These are phyloP conservation scores for Drosophila tanythrix DNA, from an alignment of 2,888 invertebrate species.

Conservation along the genomic window DNA sequence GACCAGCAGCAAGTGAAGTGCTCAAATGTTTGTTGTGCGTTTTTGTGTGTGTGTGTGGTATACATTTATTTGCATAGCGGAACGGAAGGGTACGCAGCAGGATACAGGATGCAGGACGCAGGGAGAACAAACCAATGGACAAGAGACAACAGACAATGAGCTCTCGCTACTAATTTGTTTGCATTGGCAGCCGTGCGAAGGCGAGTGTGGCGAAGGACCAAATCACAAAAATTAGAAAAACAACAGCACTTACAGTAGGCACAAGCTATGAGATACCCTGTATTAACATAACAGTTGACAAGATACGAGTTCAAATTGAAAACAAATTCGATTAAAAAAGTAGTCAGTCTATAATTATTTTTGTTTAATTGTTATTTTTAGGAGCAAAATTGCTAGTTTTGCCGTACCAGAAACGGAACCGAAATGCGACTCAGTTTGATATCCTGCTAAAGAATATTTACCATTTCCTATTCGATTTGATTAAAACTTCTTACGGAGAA, in stretches of 20 bases:
- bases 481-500: background rate
- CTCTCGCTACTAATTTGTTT: slow-evolving; percentile 75
- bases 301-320: background rate
- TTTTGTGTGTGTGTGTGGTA: slow-evolving; percentile 40
- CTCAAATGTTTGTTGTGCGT: slow-evolving; percentile 59
- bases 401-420: no score
- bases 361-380: background rate
- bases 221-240: slow-evolving; percentile 9
- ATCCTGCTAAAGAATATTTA: background rate
- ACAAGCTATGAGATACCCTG: slow-evolving; percentile 21
- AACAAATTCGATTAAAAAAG: background rate
- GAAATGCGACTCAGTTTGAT: background rate
- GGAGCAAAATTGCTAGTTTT: no score
- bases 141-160: slow-evolving; percentile 41
- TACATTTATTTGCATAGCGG: slow-evolving; percentile 72
- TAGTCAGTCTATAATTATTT: background rate
- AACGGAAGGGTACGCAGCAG: slow-evolving; percentile 54
- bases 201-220: slow-evolving; percentile 46
- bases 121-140: slow-evolving; percentile 13
- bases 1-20: slow-evolving; percentile 58
- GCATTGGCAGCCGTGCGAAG: slow-evolving; percentile 60
- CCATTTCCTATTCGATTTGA: background rate
- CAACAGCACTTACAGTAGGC: background rate
- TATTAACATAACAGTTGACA: background rate
- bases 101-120: slow-evolving; percentile 19